Evolutionary conservation across 1,140 invertebrate species (phyloP), one percentile per base, ranked within the genome.

Genomic region (Steinernema feltiae): DNA sequence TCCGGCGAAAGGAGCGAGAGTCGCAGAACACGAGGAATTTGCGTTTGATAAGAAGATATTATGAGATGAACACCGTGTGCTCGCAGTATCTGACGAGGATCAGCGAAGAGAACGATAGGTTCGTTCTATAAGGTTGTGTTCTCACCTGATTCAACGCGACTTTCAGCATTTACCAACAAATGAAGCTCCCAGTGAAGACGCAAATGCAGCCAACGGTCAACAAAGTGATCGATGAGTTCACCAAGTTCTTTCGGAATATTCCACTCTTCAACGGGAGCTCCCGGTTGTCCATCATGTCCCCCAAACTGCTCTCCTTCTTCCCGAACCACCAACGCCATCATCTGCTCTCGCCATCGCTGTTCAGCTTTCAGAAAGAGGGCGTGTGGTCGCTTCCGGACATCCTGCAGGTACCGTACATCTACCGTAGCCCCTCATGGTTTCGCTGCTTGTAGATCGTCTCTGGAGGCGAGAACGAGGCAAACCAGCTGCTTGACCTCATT

Each of bases 401-500:
- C 7, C 24, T 63, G 53, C 53, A 63, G 53, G 53, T 63, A 63
- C 7, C 7, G 24, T 15, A 27, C 53, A 15, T 21, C 7, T 63
- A 7, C 24, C 15, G 7, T n/a, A 63, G 53, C 15, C 24, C 24
- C 53, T 17, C 24, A 15, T 21, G 18, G 35, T 41, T 41, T 63
- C n/a, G n/a, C n/a, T n/a, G n/a, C n/a, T n/a, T n/a, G n/a, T 63
- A 63, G 53, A 21, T 27, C 53, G 53, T 63, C 3, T 63, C 53
- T 21, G 53, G 53, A n/a, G 53, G 24, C 24, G 24, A 63, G 24
- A 63, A 63, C 53, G 15, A 63, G 3, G 53, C 53, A 3, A 27
- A 63, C 53, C 7, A 63, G 2, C 53, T 63, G 2, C 53, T 63
- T 27, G 24, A 63, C 53, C 24, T 63, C 3, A 75, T 75, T 35